Base-by-base conservation (phyloP, 2,888 invertebrate species). In the Rhamnusium bicolor region DNA sequence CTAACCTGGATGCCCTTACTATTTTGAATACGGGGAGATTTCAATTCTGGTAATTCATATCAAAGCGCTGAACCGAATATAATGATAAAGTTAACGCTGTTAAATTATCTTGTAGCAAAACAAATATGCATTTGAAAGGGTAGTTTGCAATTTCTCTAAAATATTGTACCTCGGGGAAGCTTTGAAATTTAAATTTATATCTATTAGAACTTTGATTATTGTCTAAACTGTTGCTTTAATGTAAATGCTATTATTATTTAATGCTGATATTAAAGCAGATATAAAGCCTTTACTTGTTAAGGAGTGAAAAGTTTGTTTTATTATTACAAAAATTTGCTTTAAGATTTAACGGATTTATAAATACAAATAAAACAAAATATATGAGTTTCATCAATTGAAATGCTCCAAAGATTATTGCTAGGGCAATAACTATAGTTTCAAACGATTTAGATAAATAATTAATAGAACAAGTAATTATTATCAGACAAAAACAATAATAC, bases 81-180 rank as follows among this genome's bases (percentile, higher is more conserved):
- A 29, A 65, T 53, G 53, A 65, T 65, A 65, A 65, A 53, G 65
- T 65, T 65, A 65, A 65, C 65, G 53, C 65, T 32, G 65, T 53
- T 32, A 32, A 65, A 65, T 65, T 65, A 65, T 65, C 65, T 53
- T 19, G 53, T 32, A 65, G 53, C 65, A 19, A 65, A 65, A 65
- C 65, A 65, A 53, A 65, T 65, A 65, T 65, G 65, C 65, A 65
- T 65, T 65, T 65, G 65, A 65, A 65, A 65, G 65, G 65, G 65
- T 65, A 65, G 65, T 65, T 53, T 53, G 65, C 53, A 53, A 65
- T 65, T 65, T 51, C 51, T 65, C 53, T 65, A 65, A 65, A 65
- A 65, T 65, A 65, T 65, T 40, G 65, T 32, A 53, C 65, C 65
- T 65, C 53, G 51, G 65, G 65, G 65, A 53, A 24, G 53, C 65